Evolutionary conservation across 2,113 vertebrate genomes (phyloP), one percentile per base, ranked within the genome.

Genomic region (Passer montanus): DNA sequence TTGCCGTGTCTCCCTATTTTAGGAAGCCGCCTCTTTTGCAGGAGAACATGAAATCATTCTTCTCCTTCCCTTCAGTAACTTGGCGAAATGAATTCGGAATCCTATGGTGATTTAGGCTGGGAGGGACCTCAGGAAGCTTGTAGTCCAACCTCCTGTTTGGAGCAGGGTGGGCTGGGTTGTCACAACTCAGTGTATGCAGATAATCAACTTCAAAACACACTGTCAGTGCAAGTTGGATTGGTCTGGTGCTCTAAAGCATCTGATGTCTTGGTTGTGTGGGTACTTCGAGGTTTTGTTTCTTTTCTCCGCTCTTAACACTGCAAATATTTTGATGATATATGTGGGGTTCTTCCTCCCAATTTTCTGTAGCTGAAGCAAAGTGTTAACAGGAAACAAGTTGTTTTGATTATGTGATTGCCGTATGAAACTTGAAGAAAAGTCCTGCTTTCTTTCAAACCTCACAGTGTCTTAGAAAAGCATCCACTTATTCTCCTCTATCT

Each of bases 1-100:
- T 27, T 93, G 93, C 80, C 33, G 7, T 73, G 24, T 28, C 63
- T 90, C 63, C 55, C 55, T 89, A 27, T 92, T 95, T 96, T 95
- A 70, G 91, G 80, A 96, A 96, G 47, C 77, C 0, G 2, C n/a
- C 60, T 91, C 31, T 50, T 73, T 78, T 87, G 55, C 47, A 67
- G 77, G 59, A 63, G 53, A 84, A 84, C 33, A 74, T 58, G 9
- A 66, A 66, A 62, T 83, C 0, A 0, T 27, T 95, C 85, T 85
- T 22, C 50, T 63, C 35, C 35, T 82, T 93, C 49, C 19, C 44
- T 77, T 76, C 53, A 77, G 53, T 69, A 69, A 66, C 31, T 41
- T 86, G 28, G 46, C 1, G 3, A 91, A 91, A 84, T 16, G 4
- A 84, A 87, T 68, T 46, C 9, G 47, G 53, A 80, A 73, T 69